phyloP scores from a whole-genome alignment of 2,113 vertebrate species.

The Tyrannus savana region DNA sequence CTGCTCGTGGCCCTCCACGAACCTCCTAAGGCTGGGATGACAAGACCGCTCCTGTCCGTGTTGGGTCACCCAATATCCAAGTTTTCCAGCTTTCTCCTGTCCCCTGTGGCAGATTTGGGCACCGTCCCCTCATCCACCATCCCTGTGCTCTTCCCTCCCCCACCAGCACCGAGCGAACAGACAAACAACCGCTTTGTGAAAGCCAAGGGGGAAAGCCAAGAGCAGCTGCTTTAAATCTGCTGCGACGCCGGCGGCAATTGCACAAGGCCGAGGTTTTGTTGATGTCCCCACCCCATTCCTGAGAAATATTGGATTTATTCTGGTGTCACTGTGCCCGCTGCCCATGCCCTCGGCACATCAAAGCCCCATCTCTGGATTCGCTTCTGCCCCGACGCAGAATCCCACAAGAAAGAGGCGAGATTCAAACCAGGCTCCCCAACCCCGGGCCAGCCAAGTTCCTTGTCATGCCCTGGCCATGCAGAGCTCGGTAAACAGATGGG shows the following conservation, averaged over 20 bases:
- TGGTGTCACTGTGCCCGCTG: conserved; percentile 7
- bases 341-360: conserved; percentile 55
- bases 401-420: conserved; percentile 44
- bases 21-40: background rate
- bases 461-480: background rate
- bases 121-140: background rate
- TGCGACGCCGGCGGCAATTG: conserved; percentile 31
- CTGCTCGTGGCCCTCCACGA: background rate
- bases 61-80: background rate
- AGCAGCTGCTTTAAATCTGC: conserved; percentile 69
- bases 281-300: conserved; percentile 59
- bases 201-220: conserved; percentile 51
- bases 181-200: background rate
- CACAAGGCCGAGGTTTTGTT: conserved; percentile 57
- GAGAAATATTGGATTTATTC: conserved; percentile 50
- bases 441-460: background rate
- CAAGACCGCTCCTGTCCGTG: background rate
- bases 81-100: background rate
- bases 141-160: background rate
- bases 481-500: conserved; percentile 40
- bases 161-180: background rate
- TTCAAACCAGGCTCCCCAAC: conserved; percentile 29
- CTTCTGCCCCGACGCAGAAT: background rate
- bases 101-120: background rate
- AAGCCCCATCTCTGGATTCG: conserved; percentile 36